Evolutionary conservation across 2,888 invertebrate species (phyloP).

Genomic region (Melipona beecheii): DNA sequence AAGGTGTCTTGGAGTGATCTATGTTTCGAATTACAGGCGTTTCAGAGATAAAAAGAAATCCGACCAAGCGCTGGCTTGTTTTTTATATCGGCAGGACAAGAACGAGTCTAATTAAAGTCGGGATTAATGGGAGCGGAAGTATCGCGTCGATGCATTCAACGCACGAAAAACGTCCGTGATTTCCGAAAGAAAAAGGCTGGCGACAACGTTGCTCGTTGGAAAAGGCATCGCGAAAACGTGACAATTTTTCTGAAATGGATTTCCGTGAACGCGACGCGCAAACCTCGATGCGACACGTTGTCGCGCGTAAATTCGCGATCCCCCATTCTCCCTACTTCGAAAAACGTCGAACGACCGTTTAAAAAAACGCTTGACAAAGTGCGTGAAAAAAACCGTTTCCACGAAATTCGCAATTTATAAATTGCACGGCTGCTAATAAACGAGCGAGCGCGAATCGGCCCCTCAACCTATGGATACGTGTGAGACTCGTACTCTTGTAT

Average conservation of each 20-base stretch:
- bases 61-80: not conserved
- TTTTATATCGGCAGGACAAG: not conserved
- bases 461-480: too few species aligned
- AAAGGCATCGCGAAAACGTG: not conserved
- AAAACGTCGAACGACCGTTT: not conserved
- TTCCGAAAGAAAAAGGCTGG: not conserved
- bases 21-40: not conserved
- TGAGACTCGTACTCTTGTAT: too few species aligned
- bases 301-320: not conserved
- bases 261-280: not conserved
- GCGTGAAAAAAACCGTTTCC: not conserved
- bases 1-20: too few species aligned
- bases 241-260: not conserved
- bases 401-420: not conserved
- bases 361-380: too few species aligned
- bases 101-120: conserved; percentile 15
- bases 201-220: not conserved
- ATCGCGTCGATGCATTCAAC: not conserved
- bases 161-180: too few species aligned
- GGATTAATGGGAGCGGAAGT: not conserved
- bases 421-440: not conserved
- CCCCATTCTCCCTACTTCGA: not conserved
- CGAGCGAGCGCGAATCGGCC: too few species aligned
- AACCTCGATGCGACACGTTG: not conserved
- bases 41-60: not conserved